Evolutionary conservation across 37 sponge, comb jelly and placozoan genomes (phyloP), one percentile per base, ranked within the genome.

Genomic region (Oscarella lobularis): DNA sequence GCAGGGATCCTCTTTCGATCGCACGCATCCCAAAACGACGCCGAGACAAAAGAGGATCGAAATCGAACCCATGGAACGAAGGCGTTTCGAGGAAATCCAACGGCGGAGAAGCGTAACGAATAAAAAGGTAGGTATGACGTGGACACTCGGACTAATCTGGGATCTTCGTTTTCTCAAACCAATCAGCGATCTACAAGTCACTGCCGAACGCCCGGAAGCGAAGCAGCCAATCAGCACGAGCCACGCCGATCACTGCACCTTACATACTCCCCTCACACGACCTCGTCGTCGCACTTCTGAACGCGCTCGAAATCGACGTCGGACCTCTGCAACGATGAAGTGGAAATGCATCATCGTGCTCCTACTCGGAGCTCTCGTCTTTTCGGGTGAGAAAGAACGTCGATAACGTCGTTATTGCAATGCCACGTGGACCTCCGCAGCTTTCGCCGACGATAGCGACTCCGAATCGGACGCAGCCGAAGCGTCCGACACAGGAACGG

Each of bases 191-290:
- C 73, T 82, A 77, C 84, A 83, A 75, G 81, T 27, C 27, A 32
- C 6, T 31, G 39, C 39, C 39, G 35, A 54, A 6, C 27, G 9
- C 67, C 3, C 30, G 30, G n/a, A 72, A 72, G 1, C 87, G 83
- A 86, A 86, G 81, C 80, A 78, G 1, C 87, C 87, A 86, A 86
- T 86, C 80, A 78, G 76, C 77, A 55, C 75, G n/a, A 9, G 38
- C 83, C 88, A 87, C 80, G 79, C 78, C 20, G 60, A 9, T 27
- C 60, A 27, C 14, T 20, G 60, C 60, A 20, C 9, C 60, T 9
- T 20, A 20, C 20, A 48, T 48, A 48, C 14, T 9, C 60, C 60
- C 9, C 60, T 9, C 20, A 20, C 60, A 27, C 60, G 60, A 48
- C 14, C 14, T 48, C 60, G 60, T 27, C 14, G 20, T 9, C 60